Percentiles rank a stretch among this genome's conserved stretches.
These are phyloP conservation scores for Nemapogon koenigi DNA, from an alignment of 2,888 invertebrate genomes.

Conservation along the genomic window DNA sequence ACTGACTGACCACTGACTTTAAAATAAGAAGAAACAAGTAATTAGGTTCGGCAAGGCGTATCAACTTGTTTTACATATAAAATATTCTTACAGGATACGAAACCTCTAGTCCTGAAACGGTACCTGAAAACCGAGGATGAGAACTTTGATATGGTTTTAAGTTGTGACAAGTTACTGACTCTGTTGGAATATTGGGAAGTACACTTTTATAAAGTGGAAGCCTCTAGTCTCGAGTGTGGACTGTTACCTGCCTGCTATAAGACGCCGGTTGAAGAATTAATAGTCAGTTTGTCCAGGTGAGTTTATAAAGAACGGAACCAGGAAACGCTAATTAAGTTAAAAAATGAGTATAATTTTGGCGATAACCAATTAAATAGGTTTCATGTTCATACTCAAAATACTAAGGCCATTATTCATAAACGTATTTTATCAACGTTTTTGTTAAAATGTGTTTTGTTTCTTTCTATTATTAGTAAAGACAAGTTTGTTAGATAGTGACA, in stretches of 20 bases:
- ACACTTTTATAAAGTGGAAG: slow-evolving; percentile 29
- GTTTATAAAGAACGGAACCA: slow-evolving; percentile 13
- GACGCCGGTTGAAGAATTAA: slow-evolving; percentile 36
- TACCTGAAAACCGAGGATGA: slow-evolving; percentile 33
- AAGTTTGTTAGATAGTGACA: too few species aligned
- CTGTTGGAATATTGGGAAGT: slow-evolving; percentile 52
- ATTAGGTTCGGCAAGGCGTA: too few species aligned
- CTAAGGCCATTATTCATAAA: too few species aligned
- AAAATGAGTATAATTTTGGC: neutral
- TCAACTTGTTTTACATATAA: too few species aligned
- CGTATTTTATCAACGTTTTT: too few species aligned
- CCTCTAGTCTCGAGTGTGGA: slow-evolving; percentile 1
- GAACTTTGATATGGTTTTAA: slow-evolving; percentile 40
- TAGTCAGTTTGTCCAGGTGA: slow-evolving; percentile 47
- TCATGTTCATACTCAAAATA: too few species aligned
- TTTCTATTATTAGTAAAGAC: too few species aligned
- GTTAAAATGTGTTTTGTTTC: too few species aligned
- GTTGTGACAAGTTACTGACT: slow-evolving; percentile 47
- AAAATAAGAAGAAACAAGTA: too few species aligned
- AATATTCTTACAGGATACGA: slow-evolving; percentile 42
- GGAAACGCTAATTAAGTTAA: too few species aligned
- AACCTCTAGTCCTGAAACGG: slow-evolving; percentile 38
- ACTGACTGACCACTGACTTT: too few species aligned
- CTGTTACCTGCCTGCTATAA: slow-evolving; percentile 29
- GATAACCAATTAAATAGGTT: too few species aligned